phyloP scores from a whole-genome alignment of 2,888 invertebrate genomes.

The Pseudanteris insignis region DNA sequence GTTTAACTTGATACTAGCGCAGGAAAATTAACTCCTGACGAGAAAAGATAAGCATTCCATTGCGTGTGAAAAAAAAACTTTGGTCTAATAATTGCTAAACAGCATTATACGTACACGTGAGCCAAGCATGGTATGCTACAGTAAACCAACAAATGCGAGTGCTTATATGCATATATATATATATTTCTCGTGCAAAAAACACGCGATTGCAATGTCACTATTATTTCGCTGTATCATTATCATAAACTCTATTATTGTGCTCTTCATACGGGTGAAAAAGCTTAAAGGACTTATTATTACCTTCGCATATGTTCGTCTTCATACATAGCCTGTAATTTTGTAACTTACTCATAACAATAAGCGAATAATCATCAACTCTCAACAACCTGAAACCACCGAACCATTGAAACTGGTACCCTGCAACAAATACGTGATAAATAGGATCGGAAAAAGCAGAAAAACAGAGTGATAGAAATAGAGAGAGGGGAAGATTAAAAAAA shows the following conservation, averaged over 20 bases:
- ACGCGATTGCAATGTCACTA: slow-evolving; percentile 7
- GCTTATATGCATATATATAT: neutral
- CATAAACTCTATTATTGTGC: slow-evolving; percentile 1
- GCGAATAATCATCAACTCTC: too few relatives aligned
- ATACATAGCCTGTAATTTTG: slow-evolving; percentile 8
- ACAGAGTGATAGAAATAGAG: too few relatives aligned
- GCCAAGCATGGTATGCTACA: slow-evolving; percentile 2
- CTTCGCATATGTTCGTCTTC: slow-evolving; percentile 9
- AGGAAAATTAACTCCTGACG: too few relatives aligned
- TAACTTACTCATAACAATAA: slow-evolving; percentile 11
- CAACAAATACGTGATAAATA: too few relatives aligned
- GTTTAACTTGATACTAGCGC: too few relatives aligned
- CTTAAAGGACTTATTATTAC: slow-evolving; percentile 11
- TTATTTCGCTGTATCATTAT: slow-evolving; percentile 9
- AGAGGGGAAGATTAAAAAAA: too few relatives aligned
- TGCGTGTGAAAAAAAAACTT: neutral
- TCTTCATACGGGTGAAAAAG: neutral
- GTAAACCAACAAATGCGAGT: slow-evolving; percentile 1
- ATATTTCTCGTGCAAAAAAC: slow-evolving; percentile 1
- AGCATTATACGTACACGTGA: slow-evolving; percentile 1
- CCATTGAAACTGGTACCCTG: too few relatives aligned
- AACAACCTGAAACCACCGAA: too few relatives aligned
- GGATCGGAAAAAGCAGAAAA: too few relatives aligned
- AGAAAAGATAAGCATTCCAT: too few relatives aligned
- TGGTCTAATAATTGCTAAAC: slow-evolving; percentile 5